These are phyloP conservation scores for Meloe dianella DNA, from an alignment of 2,888 invertebrate species.

Conservation along the genomic window DNA sequence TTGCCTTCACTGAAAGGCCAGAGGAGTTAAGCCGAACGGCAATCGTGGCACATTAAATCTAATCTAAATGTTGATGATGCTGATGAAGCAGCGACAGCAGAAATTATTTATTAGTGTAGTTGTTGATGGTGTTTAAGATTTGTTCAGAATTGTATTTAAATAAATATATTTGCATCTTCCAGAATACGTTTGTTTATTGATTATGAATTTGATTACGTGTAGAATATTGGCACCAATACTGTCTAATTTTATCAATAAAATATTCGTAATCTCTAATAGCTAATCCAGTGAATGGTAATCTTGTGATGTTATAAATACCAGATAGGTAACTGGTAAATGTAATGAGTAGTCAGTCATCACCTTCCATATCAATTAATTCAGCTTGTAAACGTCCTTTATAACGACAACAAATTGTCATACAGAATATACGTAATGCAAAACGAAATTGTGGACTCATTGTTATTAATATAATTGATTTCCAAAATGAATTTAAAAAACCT, in stretches of 20 bases:
- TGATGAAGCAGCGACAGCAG: too few relatives aligned
- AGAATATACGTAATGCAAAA: constrained; percentile 84
- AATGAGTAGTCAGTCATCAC: constrained; percentile 73
- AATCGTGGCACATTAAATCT: too few relatives aligned
- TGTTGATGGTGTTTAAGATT: too few relatives aligned
- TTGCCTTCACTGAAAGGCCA: too few relatives aligned
- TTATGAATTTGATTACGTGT: constrained; percentile 30
- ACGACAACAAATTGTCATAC: constrained; percentile 87
- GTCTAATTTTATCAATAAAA: constrained; percentile 52
- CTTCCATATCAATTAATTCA: constrained; percentile 84
- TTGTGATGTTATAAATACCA: constrained; percentile 22
- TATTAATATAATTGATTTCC: constrained; percentile 91
- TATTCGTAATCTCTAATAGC: constrained; percentile 56
- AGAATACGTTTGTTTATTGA: constrained; percentile 16
- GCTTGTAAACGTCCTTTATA: constrained; percentile 83
- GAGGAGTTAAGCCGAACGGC: too few relatives aligned
- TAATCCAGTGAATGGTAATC: constrained; percentile 54
- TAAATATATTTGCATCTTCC: neutral
- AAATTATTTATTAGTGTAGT: too few relatives aligned
- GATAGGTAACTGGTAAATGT: constrained; percentile 46
- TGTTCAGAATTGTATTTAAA: too few relatives aligned
- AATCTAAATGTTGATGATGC: too few relatives aligned
- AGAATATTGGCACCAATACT: constrained; percentile 54
- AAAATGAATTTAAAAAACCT: constrained; percentile 92
- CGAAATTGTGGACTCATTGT: constrained; percentile 93